Evolutionary conservation across 2,888 invertebrate species (phyloP).

Genomic region (Sphaeridia pumilis): DNA sequence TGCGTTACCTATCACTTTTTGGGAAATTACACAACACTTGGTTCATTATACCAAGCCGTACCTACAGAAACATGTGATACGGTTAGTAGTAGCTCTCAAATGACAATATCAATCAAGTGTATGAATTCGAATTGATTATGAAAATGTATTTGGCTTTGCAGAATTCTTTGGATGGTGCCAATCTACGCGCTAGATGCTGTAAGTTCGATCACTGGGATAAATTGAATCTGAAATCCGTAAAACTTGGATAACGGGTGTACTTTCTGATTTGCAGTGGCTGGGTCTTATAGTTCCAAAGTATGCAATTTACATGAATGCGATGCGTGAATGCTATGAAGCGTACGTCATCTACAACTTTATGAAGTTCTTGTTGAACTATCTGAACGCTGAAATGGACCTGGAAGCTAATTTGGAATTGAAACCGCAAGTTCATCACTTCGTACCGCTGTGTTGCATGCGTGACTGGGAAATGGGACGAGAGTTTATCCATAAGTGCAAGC

Average conservation of each 20-base stretch:
- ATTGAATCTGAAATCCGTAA: not conserved
- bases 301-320: constrained; percentile 83
- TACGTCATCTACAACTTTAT: constrained; percentile 98
- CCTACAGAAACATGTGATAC: constrained; percentile 84
- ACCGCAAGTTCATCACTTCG: constrained; percentile 60
- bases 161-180: constrained; percentile 95
- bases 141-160: constrained; percentile 41
- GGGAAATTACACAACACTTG: constrained; percentile 89
- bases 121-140: constrained; percentile 1
- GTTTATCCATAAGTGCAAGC: constrained; percentile 88
- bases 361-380: constrained; percentile 81
- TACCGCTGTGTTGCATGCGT: constrained; percentile 81
- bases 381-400: constrained; percentile 72
- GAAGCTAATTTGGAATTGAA: constrained; percentile 48
- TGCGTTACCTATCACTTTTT: constrained; percentile 81
- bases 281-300: constrained; percentile 74
- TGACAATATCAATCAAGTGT: not conserved
- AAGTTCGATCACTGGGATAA: constrained; percentile 42
- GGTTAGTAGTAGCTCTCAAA: constrained; percentile 44
- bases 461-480: constrained; percentile 88
- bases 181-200: constrained; percentile 90
- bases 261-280: constrained; percentile 54
- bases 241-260: not conserved
- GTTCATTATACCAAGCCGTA: constrained; percentile 84
- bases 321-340: constrained; percentile 92